Evolutionary conservation across 2,888 invertebrate species (phyloP).

Genomic region (Caenorhabditis sulstoni): DNA sequence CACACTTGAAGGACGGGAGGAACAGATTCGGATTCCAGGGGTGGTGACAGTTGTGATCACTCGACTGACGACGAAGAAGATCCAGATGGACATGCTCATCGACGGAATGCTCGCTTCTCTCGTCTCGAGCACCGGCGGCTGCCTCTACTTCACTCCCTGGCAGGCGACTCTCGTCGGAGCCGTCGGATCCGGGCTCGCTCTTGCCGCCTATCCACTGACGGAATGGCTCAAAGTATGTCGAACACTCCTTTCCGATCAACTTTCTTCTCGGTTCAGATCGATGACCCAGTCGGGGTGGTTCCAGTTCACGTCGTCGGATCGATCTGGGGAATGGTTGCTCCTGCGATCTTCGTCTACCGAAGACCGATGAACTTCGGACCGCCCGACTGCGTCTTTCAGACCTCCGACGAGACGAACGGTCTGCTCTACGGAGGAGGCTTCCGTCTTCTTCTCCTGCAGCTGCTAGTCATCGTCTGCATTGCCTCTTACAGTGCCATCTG

Average conservation of each 20-base stretch:
- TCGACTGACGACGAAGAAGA: constrained; percentile 62
- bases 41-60: constrained; percentile 47
- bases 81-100: constrained; percentile 77
- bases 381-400: constrained; percentile 29
- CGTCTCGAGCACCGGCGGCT: constrained; percentile 75
- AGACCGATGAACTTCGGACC: constrained; percentile 60
- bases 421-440: constrained; percentile 60
- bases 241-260: background rate
- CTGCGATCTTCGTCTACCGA: constrained; percentile 72
- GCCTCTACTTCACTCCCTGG: constrained; percentile 75
- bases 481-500: constrained; percentile 53
- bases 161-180: constrained; percentile 75
- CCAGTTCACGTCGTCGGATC: constrained; percentile 78
- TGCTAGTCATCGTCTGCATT: constrained; percentile 45
- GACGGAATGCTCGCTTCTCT: constrained; percentile 77
- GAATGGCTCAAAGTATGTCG: constrained; percentile 66
- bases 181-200: constrained; percentile 73
- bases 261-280: constrained; percentile 62
- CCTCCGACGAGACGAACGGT: constrained; percentile 44
- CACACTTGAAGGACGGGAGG: background rate
- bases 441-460: constrained; percentile 47
- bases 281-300: constrained; percentile 77
- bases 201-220: constrained; percentile 72
- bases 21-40: constrained; percentile 18
- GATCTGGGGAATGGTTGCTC: constrained; percentile 77